Evolutionary conservation across 37 sponge, comb jelly and placozoan species (phyloP).

Genomic region (Beroe ovata): DNA sequence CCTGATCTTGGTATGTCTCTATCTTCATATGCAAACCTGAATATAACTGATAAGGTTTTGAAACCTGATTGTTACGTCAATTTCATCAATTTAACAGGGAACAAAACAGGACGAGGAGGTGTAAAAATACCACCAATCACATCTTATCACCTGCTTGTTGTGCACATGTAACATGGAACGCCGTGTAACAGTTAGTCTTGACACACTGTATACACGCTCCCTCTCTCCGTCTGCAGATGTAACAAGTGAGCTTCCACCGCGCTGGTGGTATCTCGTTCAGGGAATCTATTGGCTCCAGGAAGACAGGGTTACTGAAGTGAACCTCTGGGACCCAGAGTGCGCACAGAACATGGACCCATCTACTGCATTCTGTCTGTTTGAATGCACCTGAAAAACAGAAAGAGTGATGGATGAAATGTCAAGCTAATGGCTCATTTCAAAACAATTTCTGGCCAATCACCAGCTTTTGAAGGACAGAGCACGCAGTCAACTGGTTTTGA

Average conservation of each 20-base stretch:
- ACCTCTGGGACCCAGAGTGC: constrained; percentile 99
- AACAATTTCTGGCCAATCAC: no score
- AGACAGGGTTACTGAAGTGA: constrained; percentile 95
- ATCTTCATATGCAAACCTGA: constrained; percentile 89
- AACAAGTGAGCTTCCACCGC: constrained; percentile 94
- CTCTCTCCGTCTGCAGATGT: constrained; percentile 81
- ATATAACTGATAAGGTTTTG: no score
- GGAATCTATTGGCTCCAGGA: constrained; percentile 96
- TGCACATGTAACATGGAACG: constrained; percentile 98
- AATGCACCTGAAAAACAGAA: constrained; percentile 74
- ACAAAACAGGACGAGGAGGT: no score
- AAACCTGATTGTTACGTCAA: no score
- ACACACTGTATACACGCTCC: constrained; percentile 99
- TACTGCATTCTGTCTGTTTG: constrained; percentile 90
- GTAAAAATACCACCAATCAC: not conserved
- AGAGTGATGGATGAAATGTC: no score
- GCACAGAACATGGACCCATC: constrained; percentile 97
- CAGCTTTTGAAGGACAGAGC: constrained; percentile 95
- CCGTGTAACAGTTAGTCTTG: constrained; percentile 91
- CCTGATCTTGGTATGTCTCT: constrained; percentile 69
- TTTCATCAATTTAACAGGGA: no score
- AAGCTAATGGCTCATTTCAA: no score
- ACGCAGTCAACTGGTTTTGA: constrained; percentile 92
- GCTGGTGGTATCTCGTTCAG: constrained; percentile 93
- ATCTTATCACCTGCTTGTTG: constrained; percentile 77